Percentiles rank a stretch among this genome's conserved stretches.
Evolutionary conservation across 2,113 vertebrate genomes (phyloP).

Genomic region (Phyllostomus hastatus): DNA sequence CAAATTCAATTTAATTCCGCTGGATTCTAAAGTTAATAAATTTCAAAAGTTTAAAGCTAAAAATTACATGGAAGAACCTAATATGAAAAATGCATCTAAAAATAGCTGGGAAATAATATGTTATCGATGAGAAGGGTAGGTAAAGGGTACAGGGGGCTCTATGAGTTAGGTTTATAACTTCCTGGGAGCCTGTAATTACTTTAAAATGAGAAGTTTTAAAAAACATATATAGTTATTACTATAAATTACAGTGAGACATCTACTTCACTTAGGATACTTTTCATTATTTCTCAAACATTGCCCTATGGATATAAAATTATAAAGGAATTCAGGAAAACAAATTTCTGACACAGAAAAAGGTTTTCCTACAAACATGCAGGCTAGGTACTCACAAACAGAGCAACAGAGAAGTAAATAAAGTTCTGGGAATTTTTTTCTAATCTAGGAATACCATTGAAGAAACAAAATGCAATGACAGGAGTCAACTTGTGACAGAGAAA

Average conservation of each 20-base stretch:
- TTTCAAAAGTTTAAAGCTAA: constrained; percentile 8
- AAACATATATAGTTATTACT: background rate
- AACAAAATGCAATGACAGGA: background rate
- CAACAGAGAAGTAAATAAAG: background rate
- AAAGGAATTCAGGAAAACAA: background rate
- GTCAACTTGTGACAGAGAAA: background rate
- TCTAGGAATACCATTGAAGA: background rate
- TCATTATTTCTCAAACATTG: background rate
- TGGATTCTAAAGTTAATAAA: background rate
- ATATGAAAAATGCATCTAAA: background rate
- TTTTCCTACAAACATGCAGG: background rate
- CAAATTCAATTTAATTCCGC: background rate
- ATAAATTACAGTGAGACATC: background rate
- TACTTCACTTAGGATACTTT: background rate
- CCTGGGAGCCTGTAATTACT: background rate
- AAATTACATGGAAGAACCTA: background rate
- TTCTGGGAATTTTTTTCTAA: background rate
- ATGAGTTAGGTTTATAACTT: background rate
- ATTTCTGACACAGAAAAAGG: background rate
- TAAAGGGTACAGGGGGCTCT: background rate
- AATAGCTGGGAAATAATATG: background rate
- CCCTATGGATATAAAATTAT: background rate
- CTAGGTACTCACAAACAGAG: background rate
- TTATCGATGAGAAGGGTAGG: background rate
- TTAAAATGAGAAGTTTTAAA: background rate